phyloP scores from a whole-genome alignment of 2,797 vertebrate species.

The Poecilia gillii region DNA sequence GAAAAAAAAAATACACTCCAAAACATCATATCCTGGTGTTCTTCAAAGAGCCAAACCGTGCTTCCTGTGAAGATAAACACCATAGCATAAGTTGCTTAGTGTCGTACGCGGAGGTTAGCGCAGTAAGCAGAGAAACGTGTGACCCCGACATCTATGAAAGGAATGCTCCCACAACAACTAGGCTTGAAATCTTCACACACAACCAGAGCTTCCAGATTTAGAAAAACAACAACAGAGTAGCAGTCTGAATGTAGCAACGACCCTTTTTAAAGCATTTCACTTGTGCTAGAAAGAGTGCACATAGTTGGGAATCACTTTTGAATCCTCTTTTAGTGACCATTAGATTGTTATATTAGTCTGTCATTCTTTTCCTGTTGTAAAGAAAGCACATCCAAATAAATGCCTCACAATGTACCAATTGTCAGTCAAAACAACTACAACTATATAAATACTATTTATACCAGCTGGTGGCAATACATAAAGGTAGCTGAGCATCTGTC shows the following conservation, averaged over 20 bases:
- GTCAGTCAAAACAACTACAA: no score
- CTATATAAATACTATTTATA: background rate
- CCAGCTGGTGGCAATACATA: background rate
- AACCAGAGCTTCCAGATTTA: background rate
- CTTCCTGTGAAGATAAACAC: background rate
- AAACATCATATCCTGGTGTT: constrained; percentile 1
- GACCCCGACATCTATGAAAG: background rate
- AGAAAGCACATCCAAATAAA: background rate
- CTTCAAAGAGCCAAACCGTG: background rate
- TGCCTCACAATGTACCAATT: background rate
- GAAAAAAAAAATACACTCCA: background rate
- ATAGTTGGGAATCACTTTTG: background rate
- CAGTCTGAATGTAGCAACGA: background rate
- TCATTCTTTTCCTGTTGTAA: background rate
- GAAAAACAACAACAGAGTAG: background rate
- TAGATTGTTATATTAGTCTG: background rate
- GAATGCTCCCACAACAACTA: background rate
- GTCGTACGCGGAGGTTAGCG: background rate
- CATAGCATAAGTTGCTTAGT: background rate
- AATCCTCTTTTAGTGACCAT: background rate
- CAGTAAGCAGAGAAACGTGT: background rate
- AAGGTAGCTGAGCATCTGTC: background rate
- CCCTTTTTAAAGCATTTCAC: background rate
- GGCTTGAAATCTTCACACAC: background rate
- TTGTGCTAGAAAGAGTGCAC: background rate